phyloP scores from a whole-genome alignment of 2,888 invertebrate species.

The Polyploca ridens region DNA sequence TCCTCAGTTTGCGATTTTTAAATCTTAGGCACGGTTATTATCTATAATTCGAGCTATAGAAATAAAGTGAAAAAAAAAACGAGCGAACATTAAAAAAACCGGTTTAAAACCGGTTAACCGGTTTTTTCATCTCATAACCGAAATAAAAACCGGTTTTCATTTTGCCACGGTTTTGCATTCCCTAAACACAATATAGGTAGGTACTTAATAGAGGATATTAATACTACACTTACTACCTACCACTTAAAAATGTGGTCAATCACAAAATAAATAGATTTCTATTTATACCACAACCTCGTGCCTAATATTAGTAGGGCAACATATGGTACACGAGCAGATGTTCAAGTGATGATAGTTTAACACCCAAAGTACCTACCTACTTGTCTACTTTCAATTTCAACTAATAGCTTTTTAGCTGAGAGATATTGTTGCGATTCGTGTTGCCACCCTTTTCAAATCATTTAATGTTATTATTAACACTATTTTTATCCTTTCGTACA shows the following conservation, averaged over 20 bases:
- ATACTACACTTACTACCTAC: neutral
- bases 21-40: too few relatives aligned
- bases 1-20: too few relatives aligned
- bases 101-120: too few relatives aligned
- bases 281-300: neutral
- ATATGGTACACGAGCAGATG: constrained; percentile 7
- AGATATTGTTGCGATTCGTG: neutral
- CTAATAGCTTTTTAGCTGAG: neutral
- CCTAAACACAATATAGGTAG: too few relatives aligned
- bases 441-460: neutral
- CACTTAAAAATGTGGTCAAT: neutral
- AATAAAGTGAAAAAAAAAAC: too few relatives aligned
- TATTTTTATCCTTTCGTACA: too few relatives aligned
- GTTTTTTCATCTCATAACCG: too few relatives aligned
- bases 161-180: too few relatives aligned
- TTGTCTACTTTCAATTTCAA: neutral
- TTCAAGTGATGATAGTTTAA: constrained; percentile 5
- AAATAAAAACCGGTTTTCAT: too few relatives aligned
- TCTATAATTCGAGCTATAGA: too few relatives aligned
- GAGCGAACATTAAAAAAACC: too few relatives aligned
- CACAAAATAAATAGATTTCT: neutral
- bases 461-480: neutral
- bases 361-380: neutral
- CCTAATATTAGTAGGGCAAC: constrained; percentile 7
- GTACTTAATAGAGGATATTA: too few relatives aligned